Base-by-base conservation (phyloP, 1,140 invertebrate genomes). In the Olivierus martensii region DNA sequence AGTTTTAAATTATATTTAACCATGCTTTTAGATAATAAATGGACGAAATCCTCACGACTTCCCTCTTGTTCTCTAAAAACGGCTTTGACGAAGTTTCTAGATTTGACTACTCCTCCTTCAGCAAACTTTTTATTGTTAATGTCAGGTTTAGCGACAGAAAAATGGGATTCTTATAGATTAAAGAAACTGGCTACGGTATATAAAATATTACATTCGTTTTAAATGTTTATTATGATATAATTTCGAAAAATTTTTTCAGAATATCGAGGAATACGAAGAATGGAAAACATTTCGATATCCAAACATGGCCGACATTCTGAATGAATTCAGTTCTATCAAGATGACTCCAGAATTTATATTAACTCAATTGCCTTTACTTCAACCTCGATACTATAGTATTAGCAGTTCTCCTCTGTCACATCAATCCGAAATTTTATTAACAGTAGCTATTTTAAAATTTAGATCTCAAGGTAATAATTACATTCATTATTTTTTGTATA, bases 1-100 rank as follows among this genome's bases (percentile, higher is more conserved):
- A n/a, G n/a, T n/a, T n/a, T n/a, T n/a, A n/a, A n/a, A n/a, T n/a
- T n/a, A n/a, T n/a, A n/a, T n/a, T n/a, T n/a, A n/a, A n/a, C n/a
- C n/a, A n/a, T n/a, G n/a, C n/a, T n/a, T n/a, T n/a, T 64, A 67
- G 57, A 51, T 53, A 52, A 17, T 34, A 37, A n/a, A 12, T 61
- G 57, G 59, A 36, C 41, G 15, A 6, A n/a, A 10, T 46, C 51
- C 17, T n/a, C 64, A 12, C 60, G 62, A 36, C 56, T 94, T 44
- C 84, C 89, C 22, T 69, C 78, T 0, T 82, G 84, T 62, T 83
- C 82, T 1, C 63, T 94, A 2, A 70, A 80, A 49, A 82, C 80
- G 49, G 67, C 92, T 3, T 77, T 95, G 49, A 81, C 81, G 3
- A 73, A 84, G 58, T 92, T 65, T 52, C 52, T 71, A 10, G 68